Percentiles rank a stretch among this genome's conserved stretches.
These are phyloP conservation scores for Stomorhina lunata DNA, from an alignment of 2,888 invertebrate species.

Conservation along the genomic window DNA sequence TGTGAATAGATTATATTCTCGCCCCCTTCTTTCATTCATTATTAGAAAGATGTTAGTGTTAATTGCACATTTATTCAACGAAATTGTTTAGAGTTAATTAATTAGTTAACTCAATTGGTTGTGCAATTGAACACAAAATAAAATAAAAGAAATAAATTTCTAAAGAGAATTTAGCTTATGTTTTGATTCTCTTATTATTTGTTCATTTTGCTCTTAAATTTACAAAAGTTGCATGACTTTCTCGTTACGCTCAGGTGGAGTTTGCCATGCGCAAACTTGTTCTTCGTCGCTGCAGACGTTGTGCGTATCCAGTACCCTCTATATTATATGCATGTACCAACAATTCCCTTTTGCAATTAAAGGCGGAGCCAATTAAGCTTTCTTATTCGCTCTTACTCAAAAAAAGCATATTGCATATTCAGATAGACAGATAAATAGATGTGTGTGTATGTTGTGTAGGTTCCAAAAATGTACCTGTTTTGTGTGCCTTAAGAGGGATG, in stretches of 20 bases:
- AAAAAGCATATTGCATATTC: not conserved
- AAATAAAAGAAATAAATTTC: not conserved
- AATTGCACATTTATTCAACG: not conserved
- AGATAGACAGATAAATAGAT: not conserved
- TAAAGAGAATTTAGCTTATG: not conserved
- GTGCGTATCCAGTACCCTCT: conserved; percentile 70
- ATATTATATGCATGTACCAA: conserved; percentile 51
- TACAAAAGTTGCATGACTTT: not conserved
- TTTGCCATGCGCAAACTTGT: conserved; percentile 76
- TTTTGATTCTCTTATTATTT: not conserved
- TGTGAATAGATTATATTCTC: no score
- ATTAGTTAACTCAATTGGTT: not conserved
- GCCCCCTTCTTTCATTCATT: no score
- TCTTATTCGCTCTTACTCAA: conserved; percentile 54
- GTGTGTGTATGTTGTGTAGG: conserved; percentile 31
- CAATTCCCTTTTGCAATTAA: conserved; percentile 58
- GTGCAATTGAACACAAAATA: not conserved
- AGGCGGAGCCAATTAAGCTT: conserved; percentile 73
- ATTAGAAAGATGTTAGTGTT: not conserved
- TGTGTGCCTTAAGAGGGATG: conserved; percentile 51
- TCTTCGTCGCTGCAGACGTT: conserved; percentile 67
- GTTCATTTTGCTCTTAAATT: not conserved
- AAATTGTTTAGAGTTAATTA: not conserved
- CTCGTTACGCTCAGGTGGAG: conserved; percentile 62
- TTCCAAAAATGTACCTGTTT: conserved; percentile 32